These are phyloP conservation scores for Melipona quadrifasciata DNA, from an alignment of 1,140 invertebrate species.

Conservation along the genomic window DNA sequence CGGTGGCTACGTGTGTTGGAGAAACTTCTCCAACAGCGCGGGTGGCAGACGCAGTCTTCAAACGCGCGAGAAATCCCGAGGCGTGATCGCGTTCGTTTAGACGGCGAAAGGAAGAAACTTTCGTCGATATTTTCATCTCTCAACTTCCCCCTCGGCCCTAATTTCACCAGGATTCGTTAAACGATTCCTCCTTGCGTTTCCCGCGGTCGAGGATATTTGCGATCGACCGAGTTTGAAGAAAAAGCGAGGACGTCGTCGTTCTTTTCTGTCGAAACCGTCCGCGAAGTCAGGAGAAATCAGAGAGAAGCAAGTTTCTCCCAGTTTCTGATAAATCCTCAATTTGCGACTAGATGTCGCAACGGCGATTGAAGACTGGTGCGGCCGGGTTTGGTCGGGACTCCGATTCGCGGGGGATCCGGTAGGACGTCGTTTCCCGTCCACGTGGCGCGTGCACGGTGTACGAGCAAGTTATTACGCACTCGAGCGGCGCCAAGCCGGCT, in stretches of 20 bases:
- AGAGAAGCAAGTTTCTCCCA: not conserved
- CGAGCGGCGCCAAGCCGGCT: conserved; percentile 57
- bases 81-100: conserved; percentile 33
- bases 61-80: conserved; percentile 54
- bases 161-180: conserved; percentile 33
- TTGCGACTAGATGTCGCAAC: not conserved
- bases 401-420: too few species aligned
- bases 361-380: not conserved
- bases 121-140: conserved; percentile 58
- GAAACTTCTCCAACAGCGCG: conserved; percentile 40
- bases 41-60: conserved; percentile 13
- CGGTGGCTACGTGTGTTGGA: too few species aligned
- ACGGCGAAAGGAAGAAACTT: conserved; percentile 47
- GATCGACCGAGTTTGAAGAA: not conserved
- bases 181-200: not conserved
- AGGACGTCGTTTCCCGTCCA: too few species aligned
- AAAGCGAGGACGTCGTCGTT: not conserved
- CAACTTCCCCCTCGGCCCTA: conserved; percentile 8
- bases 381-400: too few species aligned
- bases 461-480: conserved; percentile 60
- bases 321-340: not conserved
- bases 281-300: not conserved
- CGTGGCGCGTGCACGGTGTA: not conserved
- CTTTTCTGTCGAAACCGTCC: not conserved
- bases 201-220: not conserved